Conservation (phyloP, 2,888 invertebrate genomes). For the Vanessa cardui region DNA sequence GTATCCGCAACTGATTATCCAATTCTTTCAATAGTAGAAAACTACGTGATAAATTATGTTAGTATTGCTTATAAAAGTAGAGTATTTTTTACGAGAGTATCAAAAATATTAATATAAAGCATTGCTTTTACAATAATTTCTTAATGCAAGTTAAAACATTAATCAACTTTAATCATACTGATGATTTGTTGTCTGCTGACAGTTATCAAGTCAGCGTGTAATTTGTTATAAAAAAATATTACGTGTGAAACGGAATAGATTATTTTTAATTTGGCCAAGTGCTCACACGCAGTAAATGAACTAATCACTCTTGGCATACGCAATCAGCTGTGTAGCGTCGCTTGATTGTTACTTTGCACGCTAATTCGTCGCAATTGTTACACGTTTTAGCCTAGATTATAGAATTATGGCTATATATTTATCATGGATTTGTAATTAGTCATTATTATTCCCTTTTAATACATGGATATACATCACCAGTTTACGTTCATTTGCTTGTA, state of each 20-base stretch:
- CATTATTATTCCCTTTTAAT: background rate
- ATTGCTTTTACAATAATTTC: background rate
- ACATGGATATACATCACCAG: too few species aligned
- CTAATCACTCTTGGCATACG: conserved; percentile 48
- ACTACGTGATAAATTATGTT: too few species aligned
- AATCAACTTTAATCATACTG: conserved; percentile 3
- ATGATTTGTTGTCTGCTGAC: conserved; percentile 7
- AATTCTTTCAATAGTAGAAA: too few species aligned
- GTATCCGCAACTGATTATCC: too few species aligned
- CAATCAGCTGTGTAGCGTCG: conserved; percentile 58
- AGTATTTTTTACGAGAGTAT: too few species aligned
- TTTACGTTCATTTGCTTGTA: too few species aligned
- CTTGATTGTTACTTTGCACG: conserved; percentile 56
- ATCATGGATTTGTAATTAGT: conserved; percentile 10
- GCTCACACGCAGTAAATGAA: conserved; percentile 35
- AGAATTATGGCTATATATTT: conserved; percentile 11
- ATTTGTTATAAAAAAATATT: conserved; percentile 25
- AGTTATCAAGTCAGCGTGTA: conserved; percentile 24
- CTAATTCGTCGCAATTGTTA: conserved; percentile 43
- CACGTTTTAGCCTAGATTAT: conserved; percentile 23
- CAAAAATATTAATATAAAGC: too few species aligned
- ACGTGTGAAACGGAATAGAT: conserved; percentile 36
- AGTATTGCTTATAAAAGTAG: too few species aligned
- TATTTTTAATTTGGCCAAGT: conserved; percentile 42
- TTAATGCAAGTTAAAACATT: background rate